Conservation (phyloP, 2,888 invertebrate species). For the Papilio elwesi region DNA sequence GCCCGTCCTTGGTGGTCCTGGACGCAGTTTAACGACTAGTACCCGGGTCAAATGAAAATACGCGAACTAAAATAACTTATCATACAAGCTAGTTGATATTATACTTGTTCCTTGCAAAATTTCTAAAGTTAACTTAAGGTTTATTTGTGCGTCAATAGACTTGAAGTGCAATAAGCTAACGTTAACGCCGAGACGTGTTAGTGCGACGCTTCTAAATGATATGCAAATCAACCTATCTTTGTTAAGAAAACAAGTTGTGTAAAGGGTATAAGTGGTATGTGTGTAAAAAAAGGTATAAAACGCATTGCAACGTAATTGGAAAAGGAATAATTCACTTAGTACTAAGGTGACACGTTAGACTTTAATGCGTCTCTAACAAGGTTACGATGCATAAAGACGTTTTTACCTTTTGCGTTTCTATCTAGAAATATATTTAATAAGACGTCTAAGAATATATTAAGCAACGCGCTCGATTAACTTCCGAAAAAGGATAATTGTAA, state of each 20-base stretch:
- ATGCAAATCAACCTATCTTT: slow-evolving; percentile 18
- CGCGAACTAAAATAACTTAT: too few species aligned
- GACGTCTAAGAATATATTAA: neutral
- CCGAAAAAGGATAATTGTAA: neutral
- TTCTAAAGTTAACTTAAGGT: neutral
- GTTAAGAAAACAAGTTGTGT: slow-evolving; percentile 17
- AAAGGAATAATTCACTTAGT: slow-evolving; percentile 22
- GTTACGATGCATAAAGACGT: slow-evolving; percentile 12
- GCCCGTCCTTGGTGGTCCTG: too few species aligned
- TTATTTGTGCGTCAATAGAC: slow-evolving; percentile 17
- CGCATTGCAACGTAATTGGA: slow-evolving; percentile 21
- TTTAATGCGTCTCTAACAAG: slow-evolving; percentile 16
- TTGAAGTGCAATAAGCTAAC: neutral
- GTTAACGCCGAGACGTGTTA: slow-evolving; percentile 6
- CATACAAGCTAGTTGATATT: too few species aligned
- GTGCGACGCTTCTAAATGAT: slow-evolving; percentile 7
- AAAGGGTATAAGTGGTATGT: neutral
- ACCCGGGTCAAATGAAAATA: too few species aligned
- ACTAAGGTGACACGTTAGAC: slow-evolving; percentile 2
- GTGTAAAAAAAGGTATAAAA: neutral
- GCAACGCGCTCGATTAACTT: neutral
- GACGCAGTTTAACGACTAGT: too few species aligned
- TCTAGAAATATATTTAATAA: neutral
- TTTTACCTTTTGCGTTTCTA: slow-evolving; percentile 16
- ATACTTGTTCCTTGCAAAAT: neutral